These are phyloP conservation scores for Cinara cedri DNA, from an alignment of 2,888 invertebrate species.

Conservation along the genomic window DNA sequence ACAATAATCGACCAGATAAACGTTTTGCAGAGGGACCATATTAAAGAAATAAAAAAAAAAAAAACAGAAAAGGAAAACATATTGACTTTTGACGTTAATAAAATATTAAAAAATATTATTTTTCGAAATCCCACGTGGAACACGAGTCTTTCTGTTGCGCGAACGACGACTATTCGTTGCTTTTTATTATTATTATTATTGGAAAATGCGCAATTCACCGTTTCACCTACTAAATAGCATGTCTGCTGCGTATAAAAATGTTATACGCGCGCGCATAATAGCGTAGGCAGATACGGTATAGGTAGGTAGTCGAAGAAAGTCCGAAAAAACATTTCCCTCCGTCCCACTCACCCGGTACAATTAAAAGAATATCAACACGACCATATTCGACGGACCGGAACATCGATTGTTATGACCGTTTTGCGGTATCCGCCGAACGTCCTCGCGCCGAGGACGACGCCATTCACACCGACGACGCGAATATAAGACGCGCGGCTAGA, in stretches of 20 bases:
- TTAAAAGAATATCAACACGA: slow-evolving; percentile 22
- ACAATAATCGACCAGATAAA: neutral
- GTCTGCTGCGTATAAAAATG: neutral
- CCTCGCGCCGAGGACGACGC: neutral
- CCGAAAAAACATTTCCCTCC: slow-evolving; percentile 18
- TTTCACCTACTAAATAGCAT: slow-evolving; percentile 32
- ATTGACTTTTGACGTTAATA: neutral
- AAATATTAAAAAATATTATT: neutral
- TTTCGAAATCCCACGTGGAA: neutral
- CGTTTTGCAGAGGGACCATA: neutral
- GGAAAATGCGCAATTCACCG: slow-evolving; percentile 21
- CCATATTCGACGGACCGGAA: slow-evolving; percentile 34
- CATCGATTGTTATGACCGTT: slow-evolving; percentile 44
- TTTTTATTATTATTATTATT: too few relatives aligned
- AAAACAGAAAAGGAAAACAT: too few relatives aligned
- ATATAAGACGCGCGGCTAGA: too few relatives aligned
- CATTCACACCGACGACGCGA: neutral
- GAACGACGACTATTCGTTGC: neutral
- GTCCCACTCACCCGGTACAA: slow-evolving; percentile 16
- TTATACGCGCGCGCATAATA: neutral
- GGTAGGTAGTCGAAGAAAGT: slow-evolving; percentile 16
- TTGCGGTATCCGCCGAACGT: too few relatives aligned
- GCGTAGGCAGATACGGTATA: neutral
- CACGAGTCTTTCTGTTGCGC: neutral
- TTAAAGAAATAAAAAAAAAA: neutral